phyloP scores from a whole-genome alignment of 2,888 invertebrate genomes.

The Linnaemya vulpina region DNA sequence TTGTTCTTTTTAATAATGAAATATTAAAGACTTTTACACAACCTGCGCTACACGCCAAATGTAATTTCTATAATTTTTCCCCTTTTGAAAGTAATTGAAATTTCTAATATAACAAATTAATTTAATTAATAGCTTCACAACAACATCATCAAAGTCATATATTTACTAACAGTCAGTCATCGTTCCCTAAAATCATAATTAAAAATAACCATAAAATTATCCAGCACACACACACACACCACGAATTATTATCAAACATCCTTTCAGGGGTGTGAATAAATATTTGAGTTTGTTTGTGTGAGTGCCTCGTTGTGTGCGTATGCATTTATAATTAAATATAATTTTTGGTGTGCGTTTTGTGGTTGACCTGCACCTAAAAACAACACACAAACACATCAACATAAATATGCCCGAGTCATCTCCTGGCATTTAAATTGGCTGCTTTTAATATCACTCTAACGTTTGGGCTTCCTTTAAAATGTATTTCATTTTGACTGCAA shows the following conservation, averaged over 20 bases:
- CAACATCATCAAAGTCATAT: slow-evolving; percentile 10
- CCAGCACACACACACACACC: slow-evolving; percentile 6
- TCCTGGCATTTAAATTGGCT: slow-evolving; percentile 25
- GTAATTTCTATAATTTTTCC: neutral
- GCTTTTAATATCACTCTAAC: neutral
- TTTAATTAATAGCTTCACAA: slow-evolving; percentile 27
- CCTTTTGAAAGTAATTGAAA: neutral
- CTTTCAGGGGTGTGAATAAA: slow-evolving; percentile 35
- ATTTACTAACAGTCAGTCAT: neutral
- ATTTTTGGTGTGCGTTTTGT: slow-evolving; percentile 26
- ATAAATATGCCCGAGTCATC: slow-evolving; percentile 52
- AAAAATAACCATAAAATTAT: slow-evolving; percentile 22
- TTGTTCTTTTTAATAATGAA: too few relatives aligned
- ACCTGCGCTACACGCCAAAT: too few relatives aligned
- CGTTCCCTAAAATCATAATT: slow-evolving; percentile 11
- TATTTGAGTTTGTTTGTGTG: neutral
- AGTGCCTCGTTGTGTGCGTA: neutral
- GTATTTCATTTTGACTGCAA: neutral
- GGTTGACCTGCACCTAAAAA: slow-evolving; percentile 61
- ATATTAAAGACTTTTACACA: too few relatives aligned
- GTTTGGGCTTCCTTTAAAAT: neutral
- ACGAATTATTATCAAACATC: slow-evolving; percentile 34
- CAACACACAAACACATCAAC: slow-evolving; percentile 31
- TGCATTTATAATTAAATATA: slow-evolving; percentile 30
- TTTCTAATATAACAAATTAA: slow-evolving; percentile 14